Base-by-base conservation (phyloP, 1,140 invertebrate genomes). In the Rhyzopertha dominica region DNA sequence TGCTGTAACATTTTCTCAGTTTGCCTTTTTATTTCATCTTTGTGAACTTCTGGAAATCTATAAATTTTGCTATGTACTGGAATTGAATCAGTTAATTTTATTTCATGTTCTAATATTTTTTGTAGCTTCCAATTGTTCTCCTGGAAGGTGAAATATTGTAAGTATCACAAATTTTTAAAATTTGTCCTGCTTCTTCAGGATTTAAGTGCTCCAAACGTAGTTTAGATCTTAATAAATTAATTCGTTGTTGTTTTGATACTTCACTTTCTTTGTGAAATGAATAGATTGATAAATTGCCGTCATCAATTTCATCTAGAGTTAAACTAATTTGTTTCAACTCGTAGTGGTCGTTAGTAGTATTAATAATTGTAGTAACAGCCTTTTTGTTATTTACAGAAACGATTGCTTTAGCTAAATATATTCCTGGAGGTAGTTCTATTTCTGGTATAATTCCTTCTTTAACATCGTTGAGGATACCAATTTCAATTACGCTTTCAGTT, bases 1-100 rank as follows among this genome's bases (percentile, higher is more conserved):
- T n/a, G n/a, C 17, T 62, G 30, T 43, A 69, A 47, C 65, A 70
- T 67, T 56, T 69, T 61, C 2, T 58, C 9, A n/a, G 68, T 58
- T 53, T 70, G 66, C 18, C 47, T 59, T 34, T 65, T 50, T 5
- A 71, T 50, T 60, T 72, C 67, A 20, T 62, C 35, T 53, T 66
- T 54, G 37, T 68, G 64, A 8, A 63, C 37, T 51, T 66, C 42
- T 3, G 66, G 65, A 25, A 56, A 63, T 22, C 62, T 28, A 50
- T 68, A 67, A 10, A 47, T 49, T 59, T 63, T 63, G 3, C 57
- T 32, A 29, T 29, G 29, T 18, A 64, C 54, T 22, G 61, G 61
- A 18, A 22, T 61, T 18, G 41, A 16, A 28, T 39, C 17, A 12
- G 47, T 55, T 31, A 50, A 47, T 10, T 38, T 36, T 19, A 68